Conservation (phyloP, 64 coral and sea anemone genomes). For the Porites australiensis region DNA sequence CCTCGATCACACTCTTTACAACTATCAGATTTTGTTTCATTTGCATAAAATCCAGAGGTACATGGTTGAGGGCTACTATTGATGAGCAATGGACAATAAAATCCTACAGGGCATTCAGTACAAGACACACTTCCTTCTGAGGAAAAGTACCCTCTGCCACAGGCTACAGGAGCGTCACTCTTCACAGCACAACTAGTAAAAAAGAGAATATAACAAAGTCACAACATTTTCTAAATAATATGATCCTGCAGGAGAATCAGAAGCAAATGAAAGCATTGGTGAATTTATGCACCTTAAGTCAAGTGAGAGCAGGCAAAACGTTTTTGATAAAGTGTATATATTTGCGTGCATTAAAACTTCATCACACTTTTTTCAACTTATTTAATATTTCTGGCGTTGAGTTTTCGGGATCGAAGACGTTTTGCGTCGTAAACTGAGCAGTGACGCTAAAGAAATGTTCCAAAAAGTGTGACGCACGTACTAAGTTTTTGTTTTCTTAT, state of each 20-base stretch:
- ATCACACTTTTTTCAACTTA: no score
- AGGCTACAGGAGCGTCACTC: conserved; percentile 61
- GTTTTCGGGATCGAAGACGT: no score
- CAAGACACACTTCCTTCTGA: conserved; percentile 62
- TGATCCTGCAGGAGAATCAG: neutral
- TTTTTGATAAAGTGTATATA: no score
- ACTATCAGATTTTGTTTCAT: conserved; percentile 57
- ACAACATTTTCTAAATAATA: neutral
- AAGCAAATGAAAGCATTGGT: neutral
- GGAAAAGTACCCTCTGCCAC: conserved; percentile 80
- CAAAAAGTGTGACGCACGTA: no score
- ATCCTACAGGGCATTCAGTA: conserved; percentile 57
- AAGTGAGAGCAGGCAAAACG: no score
- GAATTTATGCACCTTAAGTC: no score
- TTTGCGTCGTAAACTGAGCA: no score
- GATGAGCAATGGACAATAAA: conserved; percentile 71
- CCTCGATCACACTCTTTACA: conserved; percentile 83
- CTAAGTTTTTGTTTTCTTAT: no score
- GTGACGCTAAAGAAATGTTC: no score
- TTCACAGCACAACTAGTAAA: conserved; percentile 69
- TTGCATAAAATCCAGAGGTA: conserved; percentile 76
- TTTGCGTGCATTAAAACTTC: no score
- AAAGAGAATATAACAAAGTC: neutral
- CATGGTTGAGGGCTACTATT: conserved; percentile 62
- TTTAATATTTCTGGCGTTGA: no score